phyloP scores from a whole-genome alignment of 2,113 vertebrate genomes.

The Mobula birostris region DNA sequence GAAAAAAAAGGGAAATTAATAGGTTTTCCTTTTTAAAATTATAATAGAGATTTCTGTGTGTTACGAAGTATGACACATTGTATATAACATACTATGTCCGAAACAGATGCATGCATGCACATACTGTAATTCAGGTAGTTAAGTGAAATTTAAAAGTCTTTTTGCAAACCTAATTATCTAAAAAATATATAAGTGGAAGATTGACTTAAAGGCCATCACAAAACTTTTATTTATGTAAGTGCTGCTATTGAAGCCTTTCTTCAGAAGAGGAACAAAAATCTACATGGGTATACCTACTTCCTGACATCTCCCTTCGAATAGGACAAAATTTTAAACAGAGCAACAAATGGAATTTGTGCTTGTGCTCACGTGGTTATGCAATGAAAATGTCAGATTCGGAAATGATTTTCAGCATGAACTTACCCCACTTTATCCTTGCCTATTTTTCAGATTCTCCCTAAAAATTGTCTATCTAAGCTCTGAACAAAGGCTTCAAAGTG shows the following conservation, averaged over 20 bases:
- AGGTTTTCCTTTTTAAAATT: background rate
- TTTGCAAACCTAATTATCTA: background rate
- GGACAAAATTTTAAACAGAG: background rate
- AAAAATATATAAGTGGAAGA: background rate
- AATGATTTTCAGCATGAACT: background rate
- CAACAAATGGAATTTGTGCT: background rate
- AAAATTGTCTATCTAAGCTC: too few species aligned
- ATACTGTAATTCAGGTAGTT: background rate
- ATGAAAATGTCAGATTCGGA: background rate
- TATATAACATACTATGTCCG: background rate
- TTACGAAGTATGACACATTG: background rate
- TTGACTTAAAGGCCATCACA: slow-evolving; percentile 19
- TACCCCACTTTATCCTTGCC: too few species aligned
- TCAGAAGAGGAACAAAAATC: slow-evolving; percentile 48
- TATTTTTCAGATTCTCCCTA: too few species aligned
- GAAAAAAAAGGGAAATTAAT: background rate
- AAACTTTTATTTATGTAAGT: slow-evolving; percentile 39
- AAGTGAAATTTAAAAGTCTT: background rate
- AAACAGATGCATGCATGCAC: background rate
- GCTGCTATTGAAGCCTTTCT: slow-evolving; percentile 47
- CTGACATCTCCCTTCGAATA: background rate
- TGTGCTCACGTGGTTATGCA: background rate
- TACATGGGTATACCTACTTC: slow-evolving; percentile 40
- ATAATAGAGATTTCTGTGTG: background rate
- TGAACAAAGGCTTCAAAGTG: too few species aligned